Evolutionary conservation across 2,113 vertebrate species (phyloP), one percentile per base, ranked within the genome.

Genomic region (Chrysochloris asiatica): DNA sequence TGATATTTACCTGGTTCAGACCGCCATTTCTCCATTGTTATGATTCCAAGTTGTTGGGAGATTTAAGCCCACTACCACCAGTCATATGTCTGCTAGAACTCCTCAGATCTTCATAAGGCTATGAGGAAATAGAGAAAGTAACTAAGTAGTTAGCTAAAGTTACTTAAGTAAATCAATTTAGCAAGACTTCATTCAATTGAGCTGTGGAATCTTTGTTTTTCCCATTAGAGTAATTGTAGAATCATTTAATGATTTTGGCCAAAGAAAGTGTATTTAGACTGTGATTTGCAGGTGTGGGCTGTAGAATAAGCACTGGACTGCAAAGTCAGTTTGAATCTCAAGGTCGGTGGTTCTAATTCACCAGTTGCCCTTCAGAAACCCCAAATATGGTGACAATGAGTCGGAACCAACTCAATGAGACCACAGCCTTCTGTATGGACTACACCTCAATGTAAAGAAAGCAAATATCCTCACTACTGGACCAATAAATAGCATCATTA

Each of bases 181-280:
- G n/a, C n/a, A n/a, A n/a, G n/a, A n/a, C n/a, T n/a, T n/a, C n/a
- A n/a, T n/a, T n/a, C n/a, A n/a, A n/a, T n/a, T n/a, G 71, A 77
- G 33, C 16, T 33, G 22, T n/a, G 1, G 83, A 65, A 82, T 87
- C 41, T 80, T 72, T 82, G 52, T 56, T 88, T 93, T 75, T 17
- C 11, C 79, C 85, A 4, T 81, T 81, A 81, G 63, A 84, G 33
- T 65, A 87, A 87, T 52, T 8, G 36, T 36, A 93, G 52, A 8
- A 69, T 54, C 76, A 83, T 79, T 89, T 94, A 79, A 65, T 2
- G 33, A 65, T 81, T 76, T 86, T 52, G 59, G 33, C 21, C 63
- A 93, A 69, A 88, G 8, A 75, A 84, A 67, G 9, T 83, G 65
- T 89, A 28, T 84, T 93, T 87, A 82, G 26, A 93, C 8, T 56